phyloP scores from a whole-genome alignment of 2,797 vertebrate species.

The Mus minutoides region DNA sequence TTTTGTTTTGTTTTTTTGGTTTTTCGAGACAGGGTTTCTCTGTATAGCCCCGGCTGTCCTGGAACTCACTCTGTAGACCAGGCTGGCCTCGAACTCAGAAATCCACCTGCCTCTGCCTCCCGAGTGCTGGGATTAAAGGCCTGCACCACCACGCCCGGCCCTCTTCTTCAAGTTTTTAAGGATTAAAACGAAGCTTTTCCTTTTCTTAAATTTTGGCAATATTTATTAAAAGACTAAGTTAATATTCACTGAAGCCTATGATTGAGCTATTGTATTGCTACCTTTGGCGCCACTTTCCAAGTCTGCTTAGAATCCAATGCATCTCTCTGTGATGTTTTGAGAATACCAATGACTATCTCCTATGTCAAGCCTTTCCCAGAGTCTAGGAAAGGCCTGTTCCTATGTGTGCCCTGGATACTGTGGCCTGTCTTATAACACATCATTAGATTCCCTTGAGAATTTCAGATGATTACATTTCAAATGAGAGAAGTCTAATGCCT shows the following conservation, averaged over 20 bases:
- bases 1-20: not conserved
- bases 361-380: not conserved
- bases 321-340: slow-evolving; percentile 21
- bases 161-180: slow-evolving; percentile 14
- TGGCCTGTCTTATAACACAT: slow-evolving; percentile 75
- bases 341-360: slow-evolving; percentile 8
- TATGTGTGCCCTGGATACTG: slow-evolving; percentile 67
- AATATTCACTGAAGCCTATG: not conserved
- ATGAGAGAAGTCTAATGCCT: slow-evolving; percentile 76
- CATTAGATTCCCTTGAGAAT: slow-evolving; percentile 73
- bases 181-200: slow-evolving; percentile 33
- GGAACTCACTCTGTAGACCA: too few species aligned
- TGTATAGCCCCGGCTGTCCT: too few species aligned
- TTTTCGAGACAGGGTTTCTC: too few species aligned
- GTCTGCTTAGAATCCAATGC: slow-evolving; percentile 7
- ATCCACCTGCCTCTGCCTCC: too few species aligned
- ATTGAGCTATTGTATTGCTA: not conserved
- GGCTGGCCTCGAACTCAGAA: too few species aligned
- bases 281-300: not conserved
- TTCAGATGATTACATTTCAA: slow-evolving; percentile 68
- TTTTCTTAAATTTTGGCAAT: not conserved
- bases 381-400: slow-evolving; percentile 57
- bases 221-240: not conserved
- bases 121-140: too few species aligned
- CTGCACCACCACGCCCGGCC: too few species aligned